These are phyloP conservation scores for Pachydiplax longipennis DNA, from an alignment of 2,888 invertebrate genomes.

Conservation along the genomic window DNA sequence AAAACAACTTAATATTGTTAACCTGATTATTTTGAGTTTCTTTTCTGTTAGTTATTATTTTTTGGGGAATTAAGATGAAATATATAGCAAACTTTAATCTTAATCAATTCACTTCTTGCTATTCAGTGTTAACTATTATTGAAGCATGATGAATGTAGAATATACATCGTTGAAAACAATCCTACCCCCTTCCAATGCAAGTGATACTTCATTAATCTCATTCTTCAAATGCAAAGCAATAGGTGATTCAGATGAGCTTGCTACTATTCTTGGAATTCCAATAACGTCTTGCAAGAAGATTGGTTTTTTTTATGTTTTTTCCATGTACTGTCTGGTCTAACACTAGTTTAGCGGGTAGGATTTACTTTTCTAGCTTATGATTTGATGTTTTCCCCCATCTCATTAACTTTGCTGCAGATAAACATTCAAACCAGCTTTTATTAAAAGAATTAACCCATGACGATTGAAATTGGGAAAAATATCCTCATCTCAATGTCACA, in stretches of 20 bases:
- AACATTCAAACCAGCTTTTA: background rate
- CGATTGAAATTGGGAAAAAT: background rate
- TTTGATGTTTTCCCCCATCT: background rate
- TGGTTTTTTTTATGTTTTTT: background rate
- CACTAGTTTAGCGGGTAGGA: conserved; percentile 15
- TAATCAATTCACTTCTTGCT: conserved; percentile 7
- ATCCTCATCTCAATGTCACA: background rate
- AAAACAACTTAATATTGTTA: background rate
- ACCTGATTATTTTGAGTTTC: background rate
- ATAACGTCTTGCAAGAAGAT: background rate
- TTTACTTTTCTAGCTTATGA: conserved; percentile 6
- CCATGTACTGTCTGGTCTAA: background rate
- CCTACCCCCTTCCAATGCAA: background rate
- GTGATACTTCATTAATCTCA: background rate
- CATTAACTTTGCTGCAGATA: background rate
- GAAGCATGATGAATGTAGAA: background rate
- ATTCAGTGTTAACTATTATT: background rate
- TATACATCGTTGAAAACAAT: background rate
- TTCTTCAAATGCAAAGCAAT: background rate
- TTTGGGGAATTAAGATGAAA: background rate
- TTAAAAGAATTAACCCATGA: background rate
- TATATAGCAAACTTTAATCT: background rate
- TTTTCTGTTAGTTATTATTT: background rate
- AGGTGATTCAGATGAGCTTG: conserved; percentile 26
- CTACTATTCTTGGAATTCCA: background rate